Evolutionary conservation across 1,140 invertebrate genomes (phyloP), one percentile per base, ranked within the genome.

Genomic region (Cyphomyrmex costatus): DNA sequence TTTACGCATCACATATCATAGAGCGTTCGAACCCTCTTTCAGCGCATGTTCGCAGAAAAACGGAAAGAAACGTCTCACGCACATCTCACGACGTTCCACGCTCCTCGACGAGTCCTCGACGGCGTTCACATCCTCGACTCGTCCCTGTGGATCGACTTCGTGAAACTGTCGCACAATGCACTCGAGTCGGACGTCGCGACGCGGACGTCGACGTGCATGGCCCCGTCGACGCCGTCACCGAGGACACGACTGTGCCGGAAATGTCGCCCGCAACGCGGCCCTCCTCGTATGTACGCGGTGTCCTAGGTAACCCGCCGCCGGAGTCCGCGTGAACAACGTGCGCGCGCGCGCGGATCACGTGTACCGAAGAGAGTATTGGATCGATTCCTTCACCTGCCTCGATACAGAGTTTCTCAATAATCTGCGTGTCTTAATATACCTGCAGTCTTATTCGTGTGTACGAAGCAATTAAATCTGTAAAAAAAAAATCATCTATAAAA

Each of bases 321-420:
- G 51, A 53, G 71, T 56, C 51, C 24, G n/a, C 56, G 56, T 19
- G 24, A 24, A 12, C 33, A 49, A 58, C 10, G 7, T 42, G 56
- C 46, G 16, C 65, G 53, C 58, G 61, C 27, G 53, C 60, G 79
- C 66, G 74, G 68, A 82, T 83, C 79, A 73, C 73, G 30, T 80
- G 53, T 73, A 51, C 60, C 53, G 24, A n/a, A 16, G 56, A 61
- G 68, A 86, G 73, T 83, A 46, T 88, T 36, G 65, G 86, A 92
- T 92, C 91, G 91, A 92, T 91, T 88, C 83, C 46, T 61, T 90
- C 63, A 91, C 90, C 89, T 91, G 87, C 83, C 88, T 90, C 56
- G 85, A 33, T 53, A 51, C 65, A 33, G 46, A 71, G 68, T 51
- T 77, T 78, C 84, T 78, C 80, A 89, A 88, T 46, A 73, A n/a